Conservation (phyloP, 2,888 invertebrate genomes). For the Drosophila tripunctata region DNA sequence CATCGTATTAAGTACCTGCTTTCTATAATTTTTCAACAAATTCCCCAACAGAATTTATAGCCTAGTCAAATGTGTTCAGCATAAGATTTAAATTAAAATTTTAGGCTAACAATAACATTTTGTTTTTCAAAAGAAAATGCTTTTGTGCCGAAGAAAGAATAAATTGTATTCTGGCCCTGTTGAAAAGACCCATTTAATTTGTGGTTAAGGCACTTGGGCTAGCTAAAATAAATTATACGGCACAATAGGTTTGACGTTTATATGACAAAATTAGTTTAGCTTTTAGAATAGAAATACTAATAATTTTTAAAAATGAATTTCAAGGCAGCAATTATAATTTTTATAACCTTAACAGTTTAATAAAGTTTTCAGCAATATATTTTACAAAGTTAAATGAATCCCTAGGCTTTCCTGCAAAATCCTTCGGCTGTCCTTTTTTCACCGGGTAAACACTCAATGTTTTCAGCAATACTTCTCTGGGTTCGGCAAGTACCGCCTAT, state of each 20-base stretch:
- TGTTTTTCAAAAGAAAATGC: neutral
- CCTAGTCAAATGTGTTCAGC: conserved; percentile 7
- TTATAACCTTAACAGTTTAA: too few species aligned
- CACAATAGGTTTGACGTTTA: neutral
- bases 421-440: neutral
- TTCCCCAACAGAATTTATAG: conserved; percentile 22
- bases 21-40: neutral
- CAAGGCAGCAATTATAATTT: too few species aligned
- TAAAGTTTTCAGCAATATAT: neutral
- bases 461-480: too few species aligned
- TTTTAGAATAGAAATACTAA: neutral
- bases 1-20: too few species aligned
- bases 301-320: too few species aligned
- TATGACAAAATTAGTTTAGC: neutral
- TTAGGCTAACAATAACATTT: conserved; percentile 28
- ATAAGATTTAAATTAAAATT: conserved; percentile 56
- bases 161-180: neutral
- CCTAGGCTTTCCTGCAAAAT: neutral
- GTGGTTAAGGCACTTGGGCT: neutral
- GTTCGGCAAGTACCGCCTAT: too few species aligned
- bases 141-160: neutral
- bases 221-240: neutral
- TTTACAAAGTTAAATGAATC: neutral
- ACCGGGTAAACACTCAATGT: neutral
- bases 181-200: neutral